Conservation (phyloP, 2,888 invertebrate species). For the Drosophila nigritarsus region DNA sequence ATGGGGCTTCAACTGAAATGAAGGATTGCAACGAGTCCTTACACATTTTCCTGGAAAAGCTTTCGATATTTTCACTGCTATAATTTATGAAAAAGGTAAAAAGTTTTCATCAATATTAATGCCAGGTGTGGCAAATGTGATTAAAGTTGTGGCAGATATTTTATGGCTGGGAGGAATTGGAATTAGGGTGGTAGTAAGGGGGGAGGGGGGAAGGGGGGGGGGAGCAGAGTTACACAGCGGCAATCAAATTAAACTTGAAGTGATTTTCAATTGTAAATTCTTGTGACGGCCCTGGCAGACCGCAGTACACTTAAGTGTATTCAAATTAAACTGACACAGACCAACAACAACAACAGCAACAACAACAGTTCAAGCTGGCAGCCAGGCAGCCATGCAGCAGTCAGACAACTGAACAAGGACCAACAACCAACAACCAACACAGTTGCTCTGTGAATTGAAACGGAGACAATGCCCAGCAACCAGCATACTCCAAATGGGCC, state of each 20-base stretch:
- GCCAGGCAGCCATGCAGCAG: slow-evolving; percentile 48
- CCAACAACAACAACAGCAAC: slow-evolving; percentile 51
- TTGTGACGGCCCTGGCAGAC: slow-evolving; percentile 70
- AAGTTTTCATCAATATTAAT: slow-evolving; percentile 76
- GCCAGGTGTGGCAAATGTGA: slow-evolving; percentile 67
- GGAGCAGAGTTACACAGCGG: slow-evolving; percentile 33
- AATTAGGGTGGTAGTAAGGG: neutral
- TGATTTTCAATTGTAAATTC: slow-evolving; percentile 81
- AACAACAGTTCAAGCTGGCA: neutral
- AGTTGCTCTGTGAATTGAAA: slow-evolving; percentile 36
- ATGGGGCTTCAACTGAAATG: neutral
- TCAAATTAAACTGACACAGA: slow-evolving; percentile 79
- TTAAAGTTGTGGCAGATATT: slow-evolving; percentile 57
- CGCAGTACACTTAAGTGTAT: slow-evolving; percentile 80
- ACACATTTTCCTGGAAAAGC: neutral
- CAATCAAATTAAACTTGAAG: slow-evolving; percentile 81
- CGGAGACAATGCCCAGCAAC: slow-evolving; percentile 41
- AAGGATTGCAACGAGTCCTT: neutral
- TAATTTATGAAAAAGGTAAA: slow-evolving; percentile 70
- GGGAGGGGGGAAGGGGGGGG: fast-evolving
- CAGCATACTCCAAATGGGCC: slow-evolving; percentile 38
- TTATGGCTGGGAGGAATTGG: slow-evolving; percentile 5
- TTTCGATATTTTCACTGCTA: slow-evolving; percentile 3
- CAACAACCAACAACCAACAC: slow-evolving; percentile 23
- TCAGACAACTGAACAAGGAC: slow-evolving; percentile 34